A percentile compares a stretch with the other conserved stretches of the same genome.
Conservation (phyloP, 2,888 invertebrate species). For the Dinocampus coccinellae region DNA sequence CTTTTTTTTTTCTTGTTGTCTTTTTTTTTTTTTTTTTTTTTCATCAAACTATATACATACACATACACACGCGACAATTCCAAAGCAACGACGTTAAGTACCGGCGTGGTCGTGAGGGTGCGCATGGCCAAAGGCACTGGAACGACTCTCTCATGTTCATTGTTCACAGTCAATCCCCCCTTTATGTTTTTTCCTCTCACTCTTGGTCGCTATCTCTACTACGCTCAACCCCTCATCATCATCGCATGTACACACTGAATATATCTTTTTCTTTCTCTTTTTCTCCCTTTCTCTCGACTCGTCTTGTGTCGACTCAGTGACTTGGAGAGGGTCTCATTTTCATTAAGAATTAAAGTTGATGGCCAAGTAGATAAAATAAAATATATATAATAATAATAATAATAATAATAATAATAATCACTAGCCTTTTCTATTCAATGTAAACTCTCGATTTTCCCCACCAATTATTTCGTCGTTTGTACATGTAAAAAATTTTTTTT, state of each 20-base stretch:
- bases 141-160: slow-evolving; percentile 66
- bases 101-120: slow-evolving; percentile 59
- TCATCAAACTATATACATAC: too few species aligned
- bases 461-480: background rate
- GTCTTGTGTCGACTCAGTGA: slow-evolving; percentile 60
- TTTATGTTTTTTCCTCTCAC: slow-evolving; percentile 40
- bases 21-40: too few species aligned
- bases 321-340: slow-evolving; percentile 65
- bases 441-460: slow-evolving; percentile 44
- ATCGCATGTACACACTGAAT: background rate
- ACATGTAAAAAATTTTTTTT: too few species aligned
- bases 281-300: slow-evolving; percentile 48
- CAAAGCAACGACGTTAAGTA: slow-evolving; percentile 65
- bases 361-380: slow-evolving; percentile 38
- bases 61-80: slow-evolving; percentile 58
- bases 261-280: background rate
- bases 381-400: background rate
- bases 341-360: slow-evolving; percentile 65
- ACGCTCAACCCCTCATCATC: slow-evolving; percentile 27
- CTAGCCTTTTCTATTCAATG: slow-evolving; percentile 59
- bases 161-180: slow-evolving; percentile 61
- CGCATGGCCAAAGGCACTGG: slow-evolving; percentile 67
- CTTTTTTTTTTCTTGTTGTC: too few species aligned
- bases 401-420: slow-evolving; percentile 53
- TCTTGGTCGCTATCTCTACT: slow-evolving; percentile 17